Evolutionary conservation across 2,888 invertebrate species (phyloP).

Genomic region (Muscina levida): DNA sequence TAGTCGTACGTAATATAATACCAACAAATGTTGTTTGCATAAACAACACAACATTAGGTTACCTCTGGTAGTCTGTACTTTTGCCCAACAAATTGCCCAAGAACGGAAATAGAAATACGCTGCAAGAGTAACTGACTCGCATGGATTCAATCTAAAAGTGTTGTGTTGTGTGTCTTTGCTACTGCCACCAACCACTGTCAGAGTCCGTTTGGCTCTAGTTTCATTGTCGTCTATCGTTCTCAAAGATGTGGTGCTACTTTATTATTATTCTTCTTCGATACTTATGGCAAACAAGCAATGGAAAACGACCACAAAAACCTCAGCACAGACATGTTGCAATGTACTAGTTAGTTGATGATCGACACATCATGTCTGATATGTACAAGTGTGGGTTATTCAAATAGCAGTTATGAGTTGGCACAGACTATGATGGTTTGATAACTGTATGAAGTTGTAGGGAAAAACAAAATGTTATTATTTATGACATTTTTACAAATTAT

Average conservation of each 20-base stretch:
- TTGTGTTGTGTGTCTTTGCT: constrained; percentile 12
- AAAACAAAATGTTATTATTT: too few species aligned
- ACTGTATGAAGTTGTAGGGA: too few species aligned
- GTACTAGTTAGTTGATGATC: background rate
- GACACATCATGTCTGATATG: too few species aligned
- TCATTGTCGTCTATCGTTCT: constrained; percentile 45
- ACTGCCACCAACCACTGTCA: too few species aligned
- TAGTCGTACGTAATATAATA: too few species aligned
- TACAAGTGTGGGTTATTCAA: too few species aligned
- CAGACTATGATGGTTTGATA: too few species aligned
- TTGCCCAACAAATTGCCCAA: background rate
- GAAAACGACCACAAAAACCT: constrained; percentile 48
- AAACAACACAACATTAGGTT: too few species aligned
- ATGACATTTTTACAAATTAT: too few species aligned
- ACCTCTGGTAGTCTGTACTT: background rate
- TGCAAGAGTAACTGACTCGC: constrained; percentile 13
- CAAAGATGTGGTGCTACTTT: constrained; percentile 8
- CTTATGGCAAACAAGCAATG: constrained; percentile 18
- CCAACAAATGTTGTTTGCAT: too few species aligned
- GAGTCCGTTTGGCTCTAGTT: constrained; percentile 12
- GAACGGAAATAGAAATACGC: background rate
- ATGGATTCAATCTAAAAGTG: constrained; percentile 51
- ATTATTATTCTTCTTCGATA: background rate
- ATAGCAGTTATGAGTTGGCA: too few species aligned
- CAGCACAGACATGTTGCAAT: constrained; percentile 12